Evolutionary conservation across 2,113 vertebrate species (phyloP), one percentile per base, ranked within the genome.

Genomic region (Coregonus clupeaformis): DNA sequence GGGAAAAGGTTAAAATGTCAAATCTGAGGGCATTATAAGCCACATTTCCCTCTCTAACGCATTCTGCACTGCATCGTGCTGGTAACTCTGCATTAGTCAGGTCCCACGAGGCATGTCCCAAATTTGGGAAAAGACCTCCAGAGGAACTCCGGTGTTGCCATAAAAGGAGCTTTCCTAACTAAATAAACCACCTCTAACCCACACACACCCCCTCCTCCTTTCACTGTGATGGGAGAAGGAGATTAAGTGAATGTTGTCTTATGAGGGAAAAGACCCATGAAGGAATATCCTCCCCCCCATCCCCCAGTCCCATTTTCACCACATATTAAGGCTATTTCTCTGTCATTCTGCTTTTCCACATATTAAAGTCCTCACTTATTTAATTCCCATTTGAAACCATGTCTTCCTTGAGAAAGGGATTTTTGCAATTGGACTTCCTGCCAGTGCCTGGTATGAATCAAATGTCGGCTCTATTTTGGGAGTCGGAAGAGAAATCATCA

Each of bases 101-200:
- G 74, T 76, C 74, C 83, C 75, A 76, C 69, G 82, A 90, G 74
- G 78, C 79, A 74, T 82, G 85, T 86, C 42, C 71, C 49, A 77
- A 75, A 72, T 85, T 84, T 80, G 82, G 82, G 79, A 29, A 77
- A 77, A n/a, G n/a, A 75, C 72, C 75, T 82, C 68, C 81, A 73
- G 66, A n/a, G 64, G 80, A 81, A 78, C 81, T 83, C 87, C 79
- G 75, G 78, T 82, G 84, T 90, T 68, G 76, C 93, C 93, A 81
- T 92, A 92, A 85, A 93, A 92, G 93, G 92, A 90, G 77, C 71
- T 81, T 66, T 77, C 64, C 64, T 81, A 80, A 84, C 80, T 73
- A 72, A 20, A 64, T 62, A 90, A 85, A 89, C 63, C 69, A 78
- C 78, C 81, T 76, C 86, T 78, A 76, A 52, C 69, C 29, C 64